Evolutionary conservation across 2,113 vertebrate genomes (phyloP), one percentile per base, ranked within the genome.

Genomic region (Atractosteus spatula): DNA sequence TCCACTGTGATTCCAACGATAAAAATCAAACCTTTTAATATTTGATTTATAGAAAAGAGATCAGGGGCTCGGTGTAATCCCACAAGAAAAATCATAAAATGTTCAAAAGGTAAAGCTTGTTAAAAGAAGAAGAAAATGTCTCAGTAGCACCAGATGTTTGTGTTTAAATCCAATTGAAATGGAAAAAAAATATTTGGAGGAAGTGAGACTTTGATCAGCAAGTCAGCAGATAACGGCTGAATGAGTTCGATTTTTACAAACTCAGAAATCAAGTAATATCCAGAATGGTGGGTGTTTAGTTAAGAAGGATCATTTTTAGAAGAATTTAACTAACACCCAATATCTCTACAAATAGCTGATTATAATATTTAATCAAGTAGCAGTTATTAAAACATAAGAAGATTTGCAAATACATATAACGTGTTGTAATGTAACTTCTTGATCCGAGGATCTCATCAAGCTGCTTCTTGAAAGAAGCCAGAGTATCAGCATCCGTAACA

Each of bases 131-230:
- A 77, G 14, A 63, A 12, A 61, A 76, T 69, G 72, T 56, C 74
- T 80, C 77, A 45, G 70, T 66, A 14, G 11, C 66, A 68, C 69
- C 55, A 74, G 56, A 66, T 65, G 62, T 41, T 45, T 41, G 55
- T 41, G 56, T 69, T 67, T 69, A 41, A 66, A 61, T 67, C 55
- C 71, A 44, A 65, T 3, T 41, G 55, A 74, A 54, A 78, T 8
- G 71, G 61, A 67, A 61, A 29, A 29, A 70, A 67, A 74, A 74
- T 72, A 69, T 68, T 76, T 71, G 43, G 70, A 10, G 68, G 71
- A 76, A 77, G 59, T 51, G 63, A 2, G 47, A 74, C 79, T 81
- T 83, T 83, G 79, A 81, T 81, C 74, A 81, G 63, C 13, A 43
- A 76, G 71, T 55, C 75, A 74, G 80, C 74, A 76, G 79, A 77